Evolutionary conservation across 2,113 vertebrate genomes (phyloP), one percentile per base, ranked within the genome.

Genomic region (Hydropotes inermis): DNA sequence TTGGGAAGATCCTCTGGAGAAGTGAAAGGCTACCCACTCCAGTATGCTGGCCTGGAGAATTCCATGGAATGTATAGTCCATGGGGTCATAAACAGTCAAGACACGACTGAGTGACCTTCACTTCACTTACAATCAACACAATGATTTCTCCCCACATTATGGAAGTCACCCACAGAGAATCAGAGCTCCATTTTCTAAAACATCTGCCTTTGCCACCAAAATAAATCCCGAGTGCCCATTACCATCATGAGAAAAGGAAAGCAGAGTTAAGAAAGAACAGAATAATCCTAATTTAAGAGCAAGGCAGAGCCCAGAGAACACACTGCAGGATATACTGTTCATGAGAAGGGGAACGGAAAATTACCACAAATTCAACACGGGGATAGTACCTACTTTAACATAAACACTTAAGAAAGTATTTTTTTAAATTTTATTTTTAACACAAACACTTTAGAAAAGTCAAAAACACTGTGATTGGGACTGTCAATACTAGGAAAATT

Each of bases 151-250:
- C 25, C 76, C 23, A 85, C 45, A 60, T 82, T 86, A 82, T 5
- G 21, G 82, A 89, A 90, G 94, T 50, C 58, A 91, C 19, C 78
- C 76, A 94, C 15, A 96, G 60, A 74, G 11, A 97, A 92, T 47
- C 54, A 89, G 52, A 84, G 36, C 36, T 94, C 36, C 70, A 45
- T 95, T 96, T 96, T 93, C 83, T 91, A 94, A 96, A 97, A 88
- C 5, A 95, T 57, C 74, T 93, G 52, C 39, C 55, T 84, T 78
- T 43, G 33, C n/a, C 89, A 45, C 17, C 82, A 97, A 98, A 92
- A 82, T 36, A 67, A 96, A 96, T 52, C 19, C 78, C 39, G 30
- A 64, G 55, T 87, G 16, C 2, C 23, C 11, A 81, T 76, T 45
- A 79, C 16, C 12, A 2, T 55, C 52, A 28, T 16, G 52, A 58